These are phyloP conservation scores for Oryzias javanicus DNA, from an alignment of 2,113 vertebrate species.

Conservation along the genomic window DNA sequence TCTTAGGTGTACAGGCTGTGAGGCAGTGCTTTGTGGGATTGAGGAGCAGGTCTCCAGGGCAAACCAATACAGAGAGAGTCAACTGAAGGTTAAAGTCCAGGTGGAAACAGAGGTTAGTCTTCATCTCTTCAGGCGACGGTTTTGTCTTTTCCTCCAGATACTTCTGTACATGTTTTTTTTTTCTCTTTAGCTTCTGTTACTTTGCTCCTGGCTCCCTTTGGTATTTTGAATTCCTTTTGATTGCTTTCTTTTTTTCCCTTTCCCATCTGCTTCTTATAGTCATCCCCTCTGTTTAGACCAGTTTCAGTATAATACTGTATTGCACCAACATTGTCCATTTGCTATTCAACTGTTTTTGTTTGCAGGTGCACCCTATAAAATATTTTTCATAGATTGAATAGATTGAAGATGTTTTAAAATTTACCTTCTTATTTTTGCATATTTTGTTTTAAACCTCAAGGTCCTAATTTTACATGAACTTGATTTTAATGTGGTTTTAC, in stretches of 20 bases:
- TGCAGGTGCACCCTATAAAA: neutral
- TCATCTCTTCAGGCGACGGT: constrained; percentile 3
- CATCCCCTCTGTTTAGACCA: neutral
- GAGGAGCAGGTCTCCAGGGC: constrained; percentile 94
- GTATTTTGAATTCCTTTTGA: constrained; percentile 35
- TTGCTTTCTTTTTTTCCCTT: constrained; percentile 17
- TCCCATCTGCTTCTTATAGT: constrained; percentile 10
- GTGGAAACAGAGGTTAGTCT: constrained; percentile 92
- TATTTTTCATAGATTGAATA: neutral
- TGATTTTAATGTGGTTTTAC: constrained; percentile 1
- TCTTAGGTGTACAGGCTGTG: constrained; percentile 92
- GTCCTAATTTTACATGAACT: constrained; percentile 1
- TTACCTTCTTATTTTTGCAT: neutral
- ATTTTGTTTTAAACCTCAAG: neutral
- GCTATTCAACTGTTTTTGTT: constrained; percentile 1
- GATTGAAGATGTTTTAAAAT: neutral
- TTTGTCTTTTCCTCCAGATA: neutral
- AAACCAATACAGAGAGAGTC: constrained; percentile 94
- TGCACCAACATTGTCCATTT: constrained; percentile 3
- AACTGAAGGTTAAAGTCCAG: constrained; percentile 94
- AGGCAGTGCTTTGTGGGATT: constrained; percentile 91
- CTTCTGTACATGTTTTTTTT: constrained; percentile 11
- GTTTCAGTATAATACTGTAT: neutral
- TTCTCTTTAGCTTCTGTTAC: neutral
- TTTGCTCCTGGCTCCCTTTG: constrained; percentile 26